phyloP scores from a whole-genome alignment of 2,888 invertebrate genomes.

The Habrosyne pyritoides region DNA sequence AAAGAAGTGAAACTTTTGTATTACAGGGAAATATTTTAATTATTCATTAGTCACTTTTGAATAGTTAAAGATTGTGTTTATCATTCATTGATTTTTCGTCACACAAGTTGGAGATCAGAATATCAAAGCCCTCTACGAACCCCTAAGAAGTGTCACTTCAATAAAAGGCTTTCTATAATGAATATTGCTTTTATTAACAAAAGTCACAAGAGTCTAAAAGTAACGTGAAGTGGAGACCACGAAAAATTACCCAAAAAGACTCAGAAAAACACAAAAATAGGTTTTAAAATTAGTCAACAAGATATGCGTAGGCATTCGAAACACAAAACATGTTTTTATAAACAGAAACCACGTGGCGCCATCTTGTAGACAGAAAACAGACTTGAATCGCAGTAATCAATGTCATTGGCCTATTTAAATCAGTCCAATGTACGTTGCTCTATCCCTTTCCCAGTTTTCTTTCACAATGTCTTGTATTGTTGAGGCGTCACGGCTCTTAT shows the following conservation, averaged over 20 bases:
- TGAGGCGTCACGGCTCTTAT: not conserved
- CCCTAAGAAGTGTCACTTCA: no score
- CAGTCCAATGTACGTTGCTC: not conserved
- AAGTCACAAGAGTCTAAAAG: no score
- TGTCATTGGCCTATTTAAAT: conserved; percentile 19
- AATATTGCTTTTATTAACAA: no score
- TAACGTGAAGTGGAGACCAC: no score
- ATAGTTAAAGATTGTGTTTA: no score
- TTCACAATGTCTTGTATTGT: conserved; percentile 8
- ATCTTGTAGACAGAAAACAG: conserved; percentile 13
- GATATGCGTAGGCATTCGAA: conserved; percentile 10
- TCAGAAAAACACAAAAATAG: not conserved
- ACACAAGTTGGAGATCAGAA: no score
- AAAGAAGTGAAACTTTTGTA: no score
- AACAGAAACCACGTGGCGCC: conserved; percentile 28
- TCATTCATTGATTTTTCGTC: no score
- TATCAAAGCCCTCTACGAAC: no score
- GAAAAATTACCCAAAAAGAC: not conserved
- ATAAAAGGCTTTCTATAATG: no score
- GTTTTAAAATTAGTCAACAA: not conserved
- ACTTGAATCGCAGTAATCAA: conserved; percentile 8
- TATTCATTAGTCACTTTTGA: no score
- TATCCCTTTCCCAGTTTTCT: not conserved
- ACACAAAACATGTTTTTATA: conserved; percentile 26
- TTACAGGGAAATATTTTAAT: no score